A percentile compares a stretch with the other conserved stretches of the same genome.
These are phyloP conservation scores for Pampusana beccarii DNA, from an alignment of 2,113 vertebrate species.

Conservation along the genomic window DNA sequence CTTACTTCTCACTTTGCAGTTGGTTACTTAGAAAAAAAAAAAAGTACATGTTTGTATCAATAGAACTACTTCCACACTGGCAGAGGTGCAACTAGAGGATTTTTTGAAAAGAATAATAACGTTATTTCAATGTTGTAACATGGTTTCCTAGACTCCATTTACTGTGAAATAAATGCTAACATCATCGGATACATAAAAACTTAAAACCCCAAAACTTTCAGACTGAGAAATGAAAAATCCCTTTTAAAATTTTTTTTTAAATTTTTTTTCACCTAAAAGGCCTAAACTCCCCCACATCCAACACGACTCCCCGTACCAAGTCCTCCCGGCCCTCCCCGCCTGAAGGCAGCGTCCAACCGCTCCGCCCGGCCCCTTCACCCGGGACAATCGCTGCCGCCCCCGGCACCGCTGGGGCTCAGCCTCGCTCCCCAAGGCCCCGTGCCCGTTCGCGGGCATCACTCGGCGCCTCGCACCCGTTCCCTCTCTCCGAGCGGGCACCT, in stretches of 20 bases:
- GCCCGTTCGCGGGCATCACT: too few species aligned
- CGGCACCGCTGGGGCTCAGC: too few species aligned
- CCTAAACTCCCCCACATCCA: neutral
- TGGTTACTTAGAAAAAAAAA: neutral
- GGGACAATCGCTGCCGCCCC: too few species aligned
- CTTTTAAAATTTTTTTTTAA: rapidly evolving
- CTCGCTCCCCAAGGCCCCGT: too few species aligned
- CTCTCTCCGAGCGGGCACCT: too few species aligned
- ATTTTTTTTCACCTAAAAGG: neutral
- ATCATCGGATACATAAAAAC: neutral
- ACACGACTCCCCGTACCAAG: neutral
- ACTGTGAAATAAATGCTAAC: neutral
- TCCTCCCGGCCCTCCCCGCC: too few species aligned
- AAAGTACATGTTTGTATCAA: rapidly evolving
- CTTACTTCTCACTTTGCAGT: neutral
- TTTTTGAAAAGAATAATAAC: too few species aligned
- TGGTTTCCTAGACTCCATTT: neutral
- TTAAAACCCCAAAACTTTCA: neutral
- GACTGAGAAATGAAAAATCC: neutral
- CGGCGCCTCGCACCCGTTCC: too few species aligned
- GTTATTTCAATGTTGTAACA: neutral
- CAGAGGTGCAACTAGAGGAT: neutral
- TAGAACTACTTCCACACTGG: rapidly evolving
- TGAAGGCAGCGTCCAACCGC: neutral
- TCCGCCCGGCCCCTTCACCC: too few species aligned